Evolutionary conservation across 2,888 invertebrate genomes (phyloP), one percentile per base, ranked within the genome.

Genomic region (Meliscaeva auricollis): DNA sequence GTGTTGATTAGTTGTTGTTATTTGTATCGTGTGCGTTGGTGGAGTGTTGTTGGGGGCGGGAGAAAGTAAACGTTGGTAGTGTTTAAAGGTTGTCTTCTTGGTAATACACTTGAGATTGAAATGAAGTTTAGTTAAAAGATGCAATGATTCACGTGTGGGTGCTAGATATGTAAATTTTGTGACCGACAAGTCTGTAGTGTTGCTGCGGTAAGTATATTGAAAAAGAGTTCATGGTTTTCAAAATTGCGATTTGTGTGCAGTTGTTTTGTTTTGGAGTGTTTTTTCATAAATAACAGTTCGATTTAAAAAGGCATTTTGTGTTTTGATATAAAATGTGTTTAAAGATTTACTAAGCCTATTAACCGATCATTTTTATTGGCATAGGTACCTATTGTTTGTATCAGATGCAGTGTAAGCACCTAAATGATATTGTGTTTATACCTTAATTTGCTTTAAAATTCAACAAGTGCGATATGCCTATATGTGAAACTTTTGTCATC

Each of bases 101-200:
- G 30, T 50, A 79, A 46, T 62, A 50, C 56, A 79, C 70, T 83
- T 78, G 56, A 75, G 66, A 8, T 38, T 38, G 38, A 38, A 38
- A 15, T 60, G 35, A 60, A 41, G 70, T 52, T 44, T 17, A 26
- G 46, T 35, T 32, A 44, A 62, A 54, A 84, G 66, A 80, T 84
- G 84, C 66, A 76, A 60, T 76, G 66, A 62, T 80, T 84, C 60
- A 66, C 84, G 75, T 46, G 84, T 84, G 84, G 84, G 80, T 84
- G 84, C 54, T 84, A n/a, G n/a, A n/a, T n/a, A 84, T 84, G 74
- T 83, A 74, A 48, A 48, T 32, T 56, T 50, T 58, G 26, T 46
- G 38, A 50, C 68, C 60, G 44, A 8, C 32, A 20, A 4, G 30
- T n/a, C 17, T 17, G 7, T 13, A 20, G 50, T 52, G 20, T 15